A percentile compares a stretch with the other conserved stretches of the same genome.
Conservation (phyloP, 2,888 invertebrate species). For the Timema podura region DNA sequence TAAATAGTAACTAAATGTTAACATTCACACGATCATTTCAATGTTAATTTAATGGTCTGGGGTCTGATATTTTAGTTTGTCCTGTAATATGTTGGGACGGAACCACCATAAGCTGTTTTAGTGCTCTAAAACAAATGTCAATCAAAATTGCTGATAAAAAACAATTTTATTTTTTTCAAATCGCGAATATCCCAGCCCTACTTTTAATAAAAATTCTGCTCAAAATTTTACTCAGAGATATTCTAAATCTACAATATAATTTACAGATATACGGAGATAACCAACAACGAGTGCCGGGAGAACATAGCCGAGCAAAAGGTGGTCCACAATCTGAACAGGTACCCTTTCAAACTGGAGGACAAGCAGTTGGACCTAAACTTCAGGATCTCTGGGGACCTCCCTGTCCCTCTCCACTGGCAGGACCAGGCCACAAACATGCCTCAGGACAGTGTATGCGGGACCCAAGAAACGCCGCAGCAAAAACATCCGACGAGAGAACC, state of each 20-base stretch:
- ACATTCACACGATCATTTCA: no score
- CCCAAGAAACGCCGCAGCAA: not conserved
- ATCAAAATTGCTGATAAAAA: no score
- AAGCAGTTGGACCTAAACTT: not conserved
- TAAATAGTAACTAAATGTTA: no score
- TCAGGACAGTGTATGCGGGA: not conserved
- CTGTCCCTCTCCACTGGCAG: not conserved
- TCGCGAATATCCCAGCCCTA: no score
- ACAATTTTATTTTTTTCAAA: no score
- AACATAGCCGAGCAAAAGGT: conserved; percentile 16
- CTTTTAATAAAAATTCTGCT: not conserved
- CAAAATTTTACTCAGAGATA: no score
- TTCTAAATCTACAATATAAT: no score
- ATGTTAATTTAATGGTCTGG: no score
- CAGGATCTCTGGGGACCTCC: not conserved
- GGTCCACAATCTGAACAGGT: conserved; percentile 14
- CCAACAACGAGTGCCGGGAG: conserved; percentile 17
- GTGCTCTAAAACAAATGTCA: no score
- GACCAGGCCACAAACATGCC: not conserved
- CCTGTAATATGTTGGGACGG: no score
- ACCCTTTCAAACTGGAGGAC: conserved; percentile 1
- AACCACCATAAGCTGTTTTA: no score
- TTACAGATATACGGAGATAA: conserved; percentile 25
- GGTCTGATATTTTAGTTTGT: no score
- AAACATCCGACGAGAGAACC: not conserved